Base-by-base conservation (phyloP, 1,140 invertebrate species). In the Pseudomyrmex cubaensis region DNA sequence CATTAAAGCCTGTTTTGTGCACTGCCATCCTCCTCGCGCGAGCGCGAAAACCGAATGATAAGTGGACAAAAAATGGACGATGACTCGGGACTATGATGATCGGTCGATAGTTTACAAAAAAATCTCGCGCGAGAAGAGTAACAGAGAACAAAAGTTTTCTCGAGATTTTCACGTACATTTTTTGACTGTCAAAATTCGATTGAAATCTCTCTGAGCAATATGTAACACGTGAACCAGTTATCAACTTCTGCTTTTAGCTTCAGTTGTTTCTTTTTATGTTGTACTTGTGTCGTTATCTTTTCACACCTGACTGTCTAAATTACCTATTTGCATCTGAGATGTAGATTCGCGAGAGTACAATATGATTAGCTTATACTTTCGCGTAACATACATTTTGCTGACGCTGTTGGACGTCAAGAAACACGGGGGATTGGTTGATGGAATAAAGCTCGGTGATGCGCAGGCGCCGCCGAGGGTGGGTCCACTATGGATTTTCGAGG, bases 401-500 rank as follows among this genome's bases (percentile, higher is more conserved):
- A 74, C 66, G 80, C 59, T 57, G 22, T 76, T 83, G 46, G 61
- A 17, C 69, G 56, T 2, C 44, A 52, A 25, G 25, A 35, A 15
- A 46, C 22, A 54, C 64, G 67, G 57, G 77, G 85, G 72, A 57
- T 74, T 86, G 86, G 82, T 87, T 62, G 85, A 78, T 85, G 67
- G 57, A 85, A 78, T 35, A 64, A 62, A 74, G 82, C 61, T 52
- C 17, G 56, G 78, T 76, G 86, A 88, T 84, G 87, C 87, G 87
- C 87, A 89, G 80, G 87, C 87, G 87, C 87, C 56, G 52, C 22
- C 72, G 70, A 88, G 87, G 87, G 87, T 89, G 87, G 87, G 87
- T 89, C 87, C 87, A 89, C 87, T 89, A 89, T 89, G 87, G 87
- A 89, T 89, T 89, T 89, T 89, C 87, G 87, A 86, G 87, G 87